Percentiles rank a stretch among this genome's conserved stretches.
Evolutionary conservation across 2,113 vertebrate genomes (phyloP).

Genomic region (Fukomys damarensis): DNA sequence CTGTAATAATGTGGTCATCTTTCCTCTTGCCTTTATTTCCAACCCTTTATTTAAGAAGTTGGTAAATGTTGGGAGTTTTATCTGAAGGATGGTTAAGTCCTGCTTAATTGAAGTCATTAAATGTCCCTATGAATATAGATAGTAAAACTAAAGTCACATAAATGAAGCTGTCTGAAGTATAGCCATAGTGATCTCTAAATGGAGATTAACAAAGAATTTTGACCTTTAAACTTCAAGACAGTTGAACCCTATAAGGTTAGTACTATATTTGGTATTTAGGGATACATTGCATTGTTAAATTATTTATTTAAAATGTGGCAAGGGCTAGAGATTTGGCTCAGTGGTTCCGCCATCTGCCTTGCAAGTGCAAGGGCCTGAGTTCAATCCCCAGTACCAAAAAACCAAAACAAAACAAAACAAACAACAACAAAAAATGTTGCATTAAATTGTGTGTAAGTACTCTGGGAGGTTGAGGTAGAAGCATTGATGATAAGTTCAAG

Average conservation of each 20-base stretch:
- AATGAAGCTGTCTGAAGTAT: slow-evolving; percentile 38
- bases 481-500: not conserved
- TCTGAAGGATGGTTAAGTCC: not conserved
- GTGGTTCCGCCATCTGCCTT: too few relatives aligned
- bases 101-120: not conserved
- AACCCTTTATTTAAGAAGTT: not conserved
- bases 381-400: too few relatives aligned
- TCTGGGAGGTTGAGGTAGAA: not conserved
- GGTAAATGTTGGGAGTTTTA: not conserved
- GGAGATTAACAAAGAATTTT: slow-evolving; percentile 17
- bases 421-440: too few relatives aligned
- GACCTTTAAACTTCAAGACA: not conserved
- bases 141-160: slow-evolving; percentile 33
- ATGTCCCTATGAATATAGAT: not conserved
- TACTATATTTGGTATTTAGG: slow-evolving; percentile 4
- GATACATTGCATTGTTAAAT: not conserved
- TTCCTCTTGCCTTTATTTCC: not conserved
- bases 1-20: not conserved
- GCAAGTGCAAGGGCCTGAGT: too few relatives aligned
- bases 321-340: too few relatives aligned
- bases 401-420: too few relatives aligned
- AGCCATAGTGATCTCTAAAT: not conserved
- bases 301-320: not conserved
- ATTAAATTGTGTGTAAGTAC: not conserved
- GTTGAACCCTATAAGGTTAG: slow-evolving; percentile 4